These are phyloP conservation scores for Australoheros scitulus DNA, from an alignment of 2,113 vertebrate genomes.

Conservation along the genomic window DNA sequence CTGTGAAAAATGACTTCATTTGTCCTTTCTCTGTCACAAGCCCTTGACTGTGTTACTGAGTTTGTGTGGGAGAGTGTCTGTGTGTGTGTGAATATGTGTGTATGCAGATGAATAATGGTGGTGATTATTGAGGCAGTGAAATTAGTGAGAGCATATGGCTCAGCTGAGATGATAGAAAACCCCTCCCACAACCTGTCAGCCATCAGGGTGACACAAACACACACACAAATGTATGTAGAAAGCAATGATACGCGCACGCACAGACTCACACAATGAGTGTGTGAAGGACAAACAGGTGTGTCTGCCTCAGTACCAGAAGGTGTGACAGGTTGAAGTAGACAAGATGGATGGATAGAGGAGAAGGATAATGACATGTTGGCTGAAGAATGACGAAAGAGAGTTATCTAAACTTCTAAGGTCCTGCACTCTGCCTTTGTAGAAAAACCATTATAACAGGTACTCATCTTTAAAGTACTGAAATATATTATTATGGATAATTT, in stretches of 20 bases:
- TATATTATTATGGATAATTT: background rate
- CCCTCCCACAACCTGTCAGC: slow-evolving; percentile 60
- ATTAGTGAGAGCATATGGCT: slow-evolving; percentile 77
- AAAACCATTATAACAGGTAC: background rate
- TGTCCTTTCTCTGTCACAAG: slow-evolving; percentile 55
- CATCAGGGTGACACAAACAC: slow-evolving; percentile 28
- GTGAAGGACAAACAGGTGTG: slow-evolving; percentile 70
- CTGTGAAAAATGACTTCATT: slow-evolving; percentile 38
- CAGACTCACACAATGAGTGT: slow-evolving; percentile 10
- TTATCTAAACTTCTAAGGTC: slow-evolving; percentile 21
- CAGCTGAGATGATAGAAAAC: slow-evolving; percentile 63
- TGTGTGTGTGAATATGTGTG: slow-evolving; percentile 1
- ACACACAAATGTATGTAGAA: background rate
- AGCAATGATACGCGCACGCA: background rate
- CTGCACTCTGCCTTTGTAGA: background rate
- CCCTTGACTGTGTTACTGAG: slow-evolving; percentile 35
- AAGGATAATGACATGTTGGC: slow-evolving; percentile 19
- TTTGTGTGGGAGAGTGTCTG: slow-evolving; percentile 15
- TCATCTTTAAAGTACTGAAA: background rate
- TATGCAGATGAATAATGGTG: slow-evolving; percentile 69
- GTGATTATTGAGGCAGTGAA: slow-evolving; percentile 73
- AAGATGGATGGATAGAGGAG: slow-evolving; percentile 48
- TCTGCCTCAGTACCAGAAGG: slow-evolving; percentile 49
- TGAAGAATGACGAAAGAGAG: background rate
- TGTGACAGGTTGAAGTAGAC: slow-evolving; percentile 61